Conservation (phyloP, 2,113 vertebrate species). For the Perccottus glenii region DNA sequence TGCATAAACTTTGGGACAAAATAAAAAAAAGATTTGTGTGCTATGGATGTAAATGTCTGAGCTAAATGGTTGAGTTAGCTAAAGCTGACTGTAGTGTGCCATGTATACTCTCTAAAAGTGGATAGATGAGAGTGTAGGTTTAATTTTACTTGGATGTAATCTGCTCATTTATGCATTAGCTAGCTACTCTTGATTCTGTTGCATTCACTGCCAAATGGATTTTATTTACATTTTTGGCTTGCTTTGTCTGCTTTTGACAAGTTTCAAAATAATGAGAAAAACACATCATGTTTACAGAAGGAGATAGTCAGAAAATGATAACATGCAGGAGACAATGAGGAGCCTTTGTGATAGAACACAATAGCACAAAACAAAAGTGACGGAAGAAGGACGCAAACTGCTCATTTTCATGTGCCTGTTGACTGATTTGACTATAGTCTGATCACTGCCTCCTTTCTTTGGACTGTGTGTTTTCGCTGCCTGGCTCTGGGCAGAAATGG, state of each 20-base stretch:
- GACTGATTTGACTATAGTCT: constrained; percentile 59
- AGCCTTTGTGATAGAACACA: constrained; percentile 1
- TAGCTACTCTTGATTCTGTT: background rate
- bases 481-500: constrained; percentile 62
- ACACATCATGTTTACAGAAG: constrained; percentile 6
- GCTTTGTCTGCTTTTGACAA: background rate
- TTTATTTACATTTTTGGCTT: constrained; percentile 17
- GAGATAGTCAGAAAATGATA: background rate
- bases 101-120: background rate
- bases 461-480: constrained; percentile 50
- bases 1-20: background rate
- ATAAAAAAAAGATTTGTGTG: background rate
- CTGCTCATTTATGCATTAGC: background rate
- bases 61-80: background rate
- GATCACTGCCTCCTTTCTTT: constrained; percentile 44
- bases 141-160: background rate
- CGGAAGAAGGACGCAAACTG: constrained; percentile 32
- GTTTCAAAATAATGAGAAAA: constrained; percentile 26
- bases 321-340: constrained; percentile 2
- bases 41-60: background rate
- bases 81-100: background rate
- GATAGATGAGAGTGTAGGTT: background rate
- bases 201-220: background rate
- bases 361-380: constrained; percentile 5
- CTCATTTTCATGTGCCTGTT: constrained; percentile 65